Conservation (phyloP, 2,113 vertebrate genomes). For the Tylochromis polylepis region DNA sequence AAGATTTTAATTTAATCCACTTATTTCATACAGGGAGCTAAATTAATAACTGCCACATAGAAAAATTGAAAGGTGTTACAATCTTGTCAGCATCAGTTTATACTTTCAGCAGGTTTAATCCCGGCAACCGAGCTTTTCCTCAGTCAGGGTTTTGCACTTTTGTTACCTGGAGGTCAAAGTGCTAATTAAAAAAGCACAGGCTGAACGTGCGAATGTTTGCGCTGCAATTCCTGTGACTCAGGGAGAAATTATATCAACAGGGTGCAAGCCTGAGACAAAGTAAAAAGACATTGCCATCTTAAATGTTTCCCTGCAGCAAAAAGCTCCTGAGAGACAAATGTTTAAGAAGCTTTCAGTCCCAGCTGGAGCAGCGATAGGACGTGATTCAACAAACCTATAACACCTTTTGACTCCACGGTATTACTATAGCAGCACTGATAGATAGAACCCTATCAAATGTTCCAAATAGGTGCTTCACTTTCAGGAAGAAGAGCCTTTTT, state of each 20-base stretch:
- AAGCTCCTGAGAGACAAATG: slow-evolving; percentile 43
- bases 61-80: slow-evolving; percentile 20
- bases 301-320: slow-evolving; percentile 49
- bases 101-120: slow-evolving; percentile 38
- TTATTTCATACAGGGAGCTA: background rate
- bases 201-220: slow-evolving; percentile 25
- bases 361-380: slow-evolving; percentile 11
- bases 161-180: slow-evolving; percentile 40
- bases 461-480: slow-evolving; percentile 20
- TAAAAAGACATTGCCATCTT: slow-evolving; percentile 17
- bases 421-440: slow-evolving; percentile 28
- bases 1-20: slow-evolving; percentile 18
- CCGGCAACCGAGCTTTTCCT: slow-evolving; percentile 4
- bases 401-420: slow-evolving; percentile 36
- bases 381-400: slow-evolving; percentile 43
- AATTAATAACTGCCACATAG: slow-evolving; percentile 9
- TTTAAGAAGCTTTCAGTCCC: slow-evolving; percentile 28
- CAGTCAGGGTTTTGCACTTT: slow-evolving; percentile 22
- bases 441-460: slow-evolving; percentile 9
- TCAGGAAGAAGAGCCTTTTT: slow-evolving; percentile 24
- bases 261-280: slow-evolving; percentile 28
- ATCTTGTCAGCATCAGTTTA: slow-evolving; percentile 27
- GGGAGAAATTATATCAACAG: slow-evolving; percentile 28
- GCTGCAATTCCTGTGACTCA: slow-evolving; percentile 10
- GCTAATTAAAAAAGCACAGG: slow-evolving; percentile 41